Base-by-base conservation (phyloP, 2,797 vertebrate species). In the Lagodon rhomboides region DNA sequence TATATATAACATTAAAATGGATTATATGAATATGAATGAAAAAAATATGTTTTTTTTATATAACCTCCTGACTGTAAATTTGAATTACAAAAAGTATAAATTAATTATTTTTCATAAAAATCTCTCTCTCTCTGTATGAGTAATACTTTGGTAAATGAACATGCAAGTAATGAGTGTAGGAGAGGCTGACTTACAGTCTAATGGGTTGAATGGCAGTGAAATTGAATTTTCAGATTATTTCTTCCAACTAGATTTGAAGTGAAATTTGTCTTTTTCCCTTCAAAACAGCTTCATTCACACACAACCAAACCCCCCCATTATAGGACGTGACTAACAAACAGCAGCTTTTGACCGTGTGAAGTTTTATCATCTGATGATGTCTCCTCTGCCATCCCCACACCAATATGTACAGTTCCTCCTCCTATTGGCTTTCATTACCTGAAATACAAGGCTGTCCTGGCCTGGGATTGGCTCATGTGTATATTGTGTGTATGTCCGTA, bases 371-470 rank as follows among this genome's bases (percentile, higher is more conserved):
- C n/a, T 59, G 1, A 58, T 58, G 4, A 4, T 50, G 5, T 53
- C 16, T 79, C 49, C 60, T 44, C 34, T 38, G 16, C 17, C 30
- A 15, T 56, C 7, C 46, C 3, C 27, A n/a, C 34, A 34, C 3
- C 3, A 34, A 34, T 4, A 17, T 62, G 9, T 43, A 41, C 56
- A 3, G 13, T 49, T 27, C 25, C 30, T 74, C 54, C 72, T 77
- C 27, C 17, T 70, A 30, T 43, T 71, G 30, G 44, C 11, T n/a
- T 22, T 12, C 62, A 47, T 27, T 11, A 72, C 47, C 65, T 66
- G 67, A 73, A 83, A 50, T 18, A 80, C 62, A 53, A 69, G 43
- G 30, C 73, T 41, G 51, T 47, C 34, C 50, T 2, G 25, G 27
- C 12, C 25, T 23, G 50, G 4, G 76, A 77, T 69, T 82, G 76